phyloP scores from a whole-genome alignment of 2,888 invertebrate genomes.

The Napeogenes inachia region DNA sequence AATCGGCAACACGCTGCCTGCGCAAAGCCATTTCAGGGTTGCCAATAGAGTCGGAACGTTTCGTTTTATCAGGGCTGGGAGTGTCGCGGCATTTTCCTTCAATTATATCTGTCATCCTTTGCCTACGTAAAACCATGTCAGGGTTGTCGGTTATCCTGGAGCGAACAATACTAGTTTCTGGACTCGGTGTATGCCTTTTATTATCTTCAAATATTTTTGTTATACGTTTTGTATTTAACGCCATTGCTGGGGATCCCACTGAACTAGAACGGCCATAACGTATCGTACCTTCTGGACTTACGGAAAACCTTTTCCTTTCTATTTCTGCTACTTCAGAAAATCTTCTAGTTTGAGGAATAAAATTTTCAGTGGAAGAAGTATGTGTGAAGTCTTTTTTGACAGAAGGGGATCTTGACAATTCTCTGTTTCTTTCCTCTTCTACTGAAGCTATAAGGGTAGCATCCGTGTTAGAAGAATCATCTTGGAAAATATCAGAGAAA shows the following conservation, averaged over 20 bases:
- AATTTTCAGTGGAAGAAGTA: slow-evolving; percentile 37
- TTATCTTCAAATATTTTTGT: slow-evolving; percentile 58
- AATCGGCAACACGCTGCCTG: slow-evolving; percentile 53
- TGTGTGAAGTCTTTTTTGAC: slow-evolving; percentile 34
- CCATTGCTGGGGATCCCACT: slow-evolving; percentile 46
- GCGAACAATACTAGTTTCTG: slow-evolving; percentile 44
- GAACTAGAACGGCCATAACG: slow-evolving; percentile 52
- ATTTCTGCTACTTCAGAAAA: slow-evolving; percentile 44
- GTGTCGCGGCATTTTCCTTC: slow-evolving; percentile 55
- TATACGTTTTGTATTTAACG: slow-evolving; percentile 51
- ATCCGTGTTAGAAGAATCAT: slow-evolving; percentile 56
- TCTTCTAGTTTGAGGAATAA: slow-evolving; percentile 41
- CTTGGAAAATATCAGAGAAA: slow-evolving; percentile 46
- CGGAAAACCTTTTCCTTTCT: slow-evolving; percentile 43
- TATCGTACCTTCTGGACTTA: slow-evolving; percentile 44
- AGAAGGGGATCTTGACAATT: slow-evolving; percentile 33
- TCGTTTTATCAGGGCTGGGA: slow-evolving; percentile 51
- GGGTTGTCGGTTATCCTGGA: slow-evolving; percentile 48
- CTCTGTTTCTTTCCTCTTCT: slow-evolving; percentile 34
- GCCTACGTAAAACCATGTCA: slow-evolving; percentile 54
- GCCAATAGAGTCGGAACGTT: slow-evolving; percentile 48
- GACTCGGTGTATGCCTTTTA: slow-evolving; percentile 51
- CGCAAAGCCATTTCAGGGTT: slow-evolving; percentile 58
- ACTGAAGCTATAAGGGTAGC: slow-evolving; percentile 43
- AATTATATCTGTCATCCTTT: slow-evolving; percentile 59